Base-by-base conservation (phyloP, 1,140 invertebrate species). In the Coelopa frigida region DNA sequence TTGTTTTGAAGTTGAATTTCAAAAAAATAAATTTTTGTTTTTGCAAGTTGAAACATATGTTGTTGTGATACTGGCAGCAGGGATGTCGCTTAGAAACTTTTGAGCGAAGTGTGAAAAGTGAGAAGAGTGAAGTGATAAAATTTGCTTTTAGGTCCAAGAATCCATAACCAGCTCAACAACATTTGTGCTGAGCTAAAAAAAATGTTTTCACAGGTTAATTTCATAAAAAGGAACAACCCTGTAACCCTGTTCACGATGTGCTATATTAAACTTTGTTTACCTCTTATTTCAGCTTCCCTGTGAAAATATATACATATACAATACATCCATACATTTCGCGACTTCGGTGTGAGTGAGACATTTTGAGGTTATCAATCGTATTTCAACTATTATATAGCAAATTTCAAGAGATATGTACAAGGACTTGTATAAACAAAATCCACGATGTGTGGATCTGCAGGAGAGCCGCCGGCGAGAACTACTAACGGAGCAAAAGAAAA, bases 371-470 rank as follows among this genome's bases (percentile, higher is more conserved):
- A 14, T 29, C 14, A 29, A 14, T 10, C 8, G 8, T 29, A 14
- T 29, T 14, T 10, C 27, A 8, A 10, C 27, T 29, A 29, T 29
- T 29, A 10, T 29, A 10, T 14, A 8, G 14, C 27, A 29, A 8
- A 14, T 8, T 29, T 29, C n/a, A 22, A 36, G 7, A 8, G 14
- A 8, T 8, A 50, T 50, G 48, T 42, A 35, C 23, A 32, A 41
- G 2, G 31, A 46, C 42, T 29, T 50, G 31, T 50, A 50, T 20
- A 52, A 56, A 27, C 56, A 61, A 38, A 66, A 54, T 35, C 49
- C 51, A 33, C 51, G 54, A 8, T 42, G 50, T 2, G 50, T 51
- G 17, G 89, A 54, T 22, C 42, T 50, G 1, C 64, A 62, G 36
- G 64, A 67, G 36, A 50, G 29, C 1, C 11, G 33, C 5, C 51